Conservation (phyloP, 2,888 invertebrate species). For the Epirrhoe alternata region DNA sequence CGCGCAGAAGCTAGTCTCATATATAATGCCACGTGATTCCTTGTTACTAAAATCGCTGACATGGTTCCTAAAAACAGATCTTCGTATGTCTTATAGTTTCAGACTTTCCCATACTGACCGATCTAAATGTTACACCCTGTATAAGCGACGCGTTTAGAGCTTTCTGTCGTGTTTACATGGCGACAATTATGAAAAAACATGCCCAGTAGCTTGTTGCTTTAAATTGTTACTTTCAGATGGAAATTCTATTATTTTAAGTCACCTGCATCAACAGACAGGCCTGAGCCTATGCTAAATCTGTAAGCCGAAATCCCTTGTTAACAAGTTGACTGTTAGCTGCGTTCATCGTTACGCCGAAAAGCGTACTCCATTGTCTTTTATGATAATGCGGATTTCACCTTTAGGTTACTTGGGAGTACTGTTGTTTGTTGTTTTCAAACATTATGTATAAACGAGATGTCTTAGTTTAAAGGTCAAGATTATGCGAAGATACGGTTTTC, state of each 20-base stretch:
- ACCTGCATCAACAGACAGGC: background rate
- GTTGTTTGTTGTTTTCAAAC: constrained; percentile 24
- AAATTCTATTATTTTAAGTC: no score
- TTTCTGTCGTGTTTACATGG: no score
- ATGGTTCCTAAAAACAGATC: no score
- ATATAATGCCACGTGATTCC: no score
- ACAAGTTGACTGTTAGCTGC: background rate
- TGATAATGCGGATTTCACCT: constrained; percentile 29
- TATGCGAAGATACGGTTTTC: constrained; percentile 25
- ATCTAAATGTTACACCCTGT: no score
- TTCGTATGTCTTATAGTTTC: no score
- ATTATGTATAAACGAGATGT: constrained; percentile 28
- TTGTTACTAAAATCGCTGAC: no score
- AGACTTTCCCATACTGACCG: no score
- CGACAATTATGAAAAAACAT: no score
- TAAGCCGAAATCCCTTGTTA: constrained; percentile 1
- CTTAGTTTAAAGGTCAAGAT: constrained; percentile 31
- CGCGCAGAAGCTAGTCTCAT: no score
- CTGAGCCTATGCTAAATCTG: background rate
- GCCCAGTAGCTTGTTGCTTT: no score
- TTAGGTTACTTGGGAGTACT: constrained; percentile 21
- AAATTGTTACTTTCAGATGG: background rate
- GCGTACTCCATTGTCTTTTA: constrained; percentile 29
- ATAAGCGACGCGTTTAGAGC: no score
- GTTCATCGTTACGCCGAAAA: constrained; percentile 18